Evolutionary conservation across 1,140 invertebrate species (phyloP), one percentile per base, ranked within the genome.

Genomic region (Goniozus legneri): DNA sequence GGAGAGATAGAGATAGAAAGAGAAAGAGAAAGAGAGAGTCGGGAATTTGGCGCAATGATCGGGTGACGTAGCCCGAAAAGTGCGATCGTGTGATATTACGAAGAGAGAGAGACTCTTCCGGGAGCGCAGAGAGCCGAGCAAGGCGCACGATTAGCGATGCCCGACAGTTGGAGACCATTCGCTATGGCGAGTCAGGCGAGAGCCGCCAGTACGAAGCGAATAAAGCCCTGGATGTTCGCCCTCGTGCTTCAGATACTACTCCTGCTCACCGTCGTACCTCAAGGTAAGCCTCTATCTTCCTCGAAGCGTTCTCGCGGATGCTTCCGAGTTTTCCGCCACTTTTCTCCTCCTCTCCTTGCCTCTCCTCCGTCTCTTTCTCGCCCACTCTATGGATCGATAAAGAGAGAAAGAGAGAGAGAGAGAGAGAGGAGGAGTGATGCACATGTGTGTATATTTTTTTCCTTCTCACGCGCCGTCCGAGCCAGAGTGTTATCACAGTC

Each of bases 261-360:
- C 30, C 49, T 72, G 44, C 59, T 72, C 52, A 56, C 58, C 52
- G 54, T 72, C 47, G 51, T 72, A 54, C 67, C 67, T 53, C 64
- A 59, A 69, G 68, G 69, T 72, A 56, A 67, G 60, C 49, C n/a
- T n/a, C n/a, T n/a, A n/a, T n/a, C n/a, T n/a, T n/a, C n/a, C n/a
- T n/a, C n/a, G n/a, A n/a, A n/a, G n/a, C n/a, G n/a, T n/a, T n/a
- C n/a, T n/a, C n/a, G n/a, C n/a, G n/a, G n/a, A n/a, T n/a, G n/a
- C n/a, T n/a, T n/a, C n/a, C n/a, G n/a, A n/a, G n/a, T n/a, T n/a
- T n/a, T n/a, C 20, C 4, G n/a, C 19, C 15, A 36, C 14, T 20
- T 30, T 37, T 22, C 34, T 34, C 41, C 37, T 20, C 36, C 31
- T 30, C 6, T 51, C 36, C 36, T 47, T 36, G 12, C 3, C 3